These are phyloP conservation scores for Charadrius vociferus DNA, from an alignment of 2,113 vertebrate species.

Conservation along the genomic window DNA sequence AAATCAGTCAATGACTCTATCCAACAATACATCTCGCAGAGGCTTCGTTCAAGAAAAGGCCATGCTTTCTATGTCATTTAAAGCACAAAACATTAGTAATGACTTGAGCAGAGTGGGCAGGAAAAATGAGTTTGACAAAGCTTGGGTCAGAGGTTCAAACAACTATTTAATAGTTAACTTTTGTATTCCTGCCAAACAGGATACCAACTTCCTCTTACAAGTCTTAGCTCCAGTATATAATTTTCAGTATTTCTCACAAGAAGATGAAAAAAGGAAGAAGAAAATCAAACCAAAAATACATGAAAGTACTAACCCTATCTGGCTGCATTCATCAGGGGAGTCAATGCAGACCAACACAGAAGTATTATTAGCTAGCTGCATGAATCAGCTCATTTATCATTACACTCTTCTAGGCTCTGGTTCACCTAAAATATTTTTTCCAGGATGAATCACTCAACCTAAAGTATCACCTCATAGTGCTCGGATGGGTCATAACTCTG, in stretches of 20 bases:
- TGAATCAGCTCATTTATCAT: background rate
- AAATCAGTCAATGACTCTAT: background rate
- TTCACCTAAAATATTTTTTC: background rate
- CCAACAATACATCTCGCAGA: background rate
- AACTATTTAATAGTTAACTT: background rate
- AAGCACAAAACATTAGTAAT: background rate
- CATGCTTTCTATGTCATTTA: background rate
- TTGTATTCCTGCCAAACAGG: background rate
- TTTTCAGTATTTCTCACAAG: background rate
- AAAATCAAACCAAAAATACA: background rate
- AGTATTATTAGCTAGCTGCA: background rate
- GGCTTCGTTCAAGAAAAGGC: background rate
- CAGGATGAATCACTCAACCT: background rate
- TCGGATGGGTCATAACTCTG: background rate
- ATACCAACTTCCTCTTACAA: background rate
- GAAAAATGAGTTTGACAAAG: background rate
- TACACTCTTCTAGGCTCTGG: background rate
- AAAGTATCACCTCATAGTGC: background rate
- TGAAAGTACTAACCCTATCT: background rate
- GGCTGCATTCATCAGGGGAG: background rate
- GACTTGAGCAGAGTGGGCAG: background rate
- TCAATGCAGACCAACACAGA: background rate
- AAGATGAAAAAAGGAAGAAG: background rate
- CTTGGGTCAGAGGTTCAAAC: background rate
- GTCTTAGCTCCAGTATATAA: background rate